Percentiles rank a stretch among this genome's conserved stretches.
Conservation (phyloP, 2,888 invertebrate genomes). For the Danaus chrysippus region DNA sequence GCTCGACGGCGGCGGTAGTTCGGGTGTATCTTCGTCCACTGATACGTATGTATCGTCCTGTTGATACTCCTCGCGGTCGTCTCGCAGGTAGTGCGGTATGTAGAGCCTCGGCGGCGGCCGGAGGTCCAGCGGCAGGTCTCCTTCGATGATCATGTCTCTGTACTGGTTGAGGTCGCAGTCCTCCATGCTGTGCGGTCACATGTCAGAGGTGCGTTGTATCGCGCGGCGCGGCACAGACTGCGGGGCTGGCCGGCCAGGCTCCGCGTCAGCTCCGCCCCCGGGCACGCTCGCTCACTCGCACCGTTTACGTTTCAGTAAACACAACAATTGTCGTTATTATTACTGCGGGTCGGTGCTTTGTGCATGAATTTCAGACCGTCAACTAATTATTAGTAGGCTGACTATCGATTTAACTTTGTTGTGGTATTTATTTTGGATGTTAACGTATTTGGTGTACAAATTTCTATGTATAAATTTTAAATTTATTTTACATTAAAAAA, state of each 20-base stretch:
- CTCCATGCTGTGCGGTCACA: constrained; percentile 71
- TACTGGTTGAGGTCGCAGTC: constrained; percentile 73
- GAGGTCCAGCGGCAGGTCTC: constrained; percentile 68
- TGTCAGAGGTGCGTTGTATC: constrained; percentile 68
- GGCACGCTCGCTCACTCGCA: constrained; percentile 41
- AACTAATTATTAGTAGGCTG: constrained; percentile 76
- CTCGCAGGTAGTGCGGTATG: constrained; percentile 65
- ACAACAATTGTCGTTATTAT: constrained; percentile 80
- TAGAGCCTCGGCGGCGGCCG: constrained; percentile 68
- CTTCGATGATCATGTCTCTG: constrained; percentile 74
- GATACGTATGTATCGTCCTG: constrained; percentile 73
- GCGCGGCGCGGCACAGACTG: constrained; percentile 70
- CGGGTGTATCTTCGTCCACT: constrained; percentile 71
- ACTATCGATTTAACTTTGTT: constrained; percentile 72
- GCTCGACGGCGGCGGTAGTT: constrained; percentile 64
- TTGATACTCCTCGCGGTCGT: constrained; percentile 61
- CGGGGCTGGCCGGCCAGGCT: constrained; percentile 56
- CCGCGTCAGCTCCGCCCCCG: constrained; percentile 14
- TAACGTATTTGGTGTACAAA: constrained; percentile 24
- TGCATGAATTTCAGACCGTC: constrained; percentile 78
- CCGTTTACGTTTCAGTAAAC: constrained; percentile 78
- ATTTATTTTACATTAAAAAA: no score
- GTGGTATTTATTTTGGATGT: constrained; percentile 58
- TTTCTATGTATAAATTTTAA: no score
- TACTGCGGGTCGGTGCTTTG: constrained; percentile 77